Percentiles rank a stretch among this genome's conserved stretches.
phyloP scores from a whole-genome alignment of 2,888 invertebrate species.

The Opisthograptis luteolata region DNA sequence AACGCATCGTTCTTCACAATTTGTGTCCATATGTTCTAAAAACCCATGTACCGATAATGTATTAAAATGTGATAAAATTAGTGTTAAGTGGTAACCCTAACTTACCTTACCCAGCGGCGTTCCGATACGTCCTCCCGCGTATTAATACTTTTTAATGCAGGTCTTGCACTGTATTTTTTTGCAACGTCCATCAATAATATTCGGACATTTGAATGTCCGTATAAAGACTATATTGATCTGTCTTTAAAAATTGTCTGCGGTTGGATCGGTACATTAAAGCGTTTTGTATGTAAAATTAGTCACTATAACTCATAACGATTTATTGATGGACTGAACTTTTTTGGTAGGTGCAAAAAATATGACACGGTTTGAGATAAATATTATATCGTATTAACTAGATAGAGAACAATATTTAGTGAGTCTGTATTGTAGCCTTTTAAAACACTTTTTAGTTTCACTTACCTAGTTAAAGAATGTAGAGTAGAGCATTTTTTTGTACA shows the following conservation, averaged over 20 bases:
- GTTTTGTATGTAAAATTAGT: conserved; percentile 60
- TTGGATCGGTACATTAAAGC: conserved; percentile 60
- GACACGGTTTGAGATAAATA: too few species aligned
- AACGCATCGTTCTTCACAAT: too few species aligned
- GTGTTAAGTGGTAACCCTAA: conserved; percentile 18
- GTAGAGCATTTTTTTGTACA: too few species aligned
- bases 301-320: conserved; percentile 44
- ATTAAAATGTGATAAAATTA: too few species aligned
- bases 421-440: too few species aligned
- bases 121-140: conserved; percentile 67
- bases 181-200: conserved; percentile 79
- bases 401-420: too few species aligned
- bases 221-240: conserved; percentile 69
- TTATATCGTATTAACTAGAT: too few species aligned
- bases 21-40: too few species aligned
- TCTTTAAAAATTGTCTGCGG: conserved; percentile 66
- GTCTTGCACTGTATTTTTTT: conserved; percentile 75
- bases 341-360: conserved; percentile 21
- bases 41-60: too few species aligned
- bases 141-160: conserved; percentile 82
- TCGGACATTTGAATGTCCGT: conserved; percentile 77
- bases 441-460: too few species aligned
- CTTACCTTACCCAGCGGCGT: conserved; percentile 43
- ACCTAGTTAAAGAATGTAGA: too few species aligned
- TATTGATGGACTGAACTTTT: conserved; percentile 46